phyloP scores from a whole-genome alignment of 1,140 invertebrate genomes.

The Aethina tumida region DNA sequence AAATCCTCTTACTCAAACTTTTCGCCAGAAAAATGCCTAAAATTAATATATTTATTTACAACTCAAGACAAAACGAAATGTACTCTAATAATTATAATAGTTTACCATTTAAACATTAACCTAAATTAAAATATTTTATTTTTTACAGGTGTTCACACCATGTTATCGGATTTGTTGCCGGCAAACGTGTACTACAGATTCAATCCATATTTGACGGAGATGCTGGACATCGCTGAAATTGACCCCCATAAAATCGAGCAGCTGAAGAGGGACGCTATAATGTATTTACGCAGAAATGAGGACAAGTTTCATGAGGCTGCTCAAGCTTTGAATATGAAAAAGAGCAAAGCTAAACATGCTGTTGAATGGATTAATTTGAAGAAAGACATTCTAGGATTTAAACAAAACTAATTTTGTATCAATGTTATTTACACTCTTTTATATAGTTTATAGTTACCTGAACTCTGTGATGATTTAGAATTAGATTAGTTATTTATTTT shows the following conservation, averaged over 20 bases:
- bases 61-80: too few relatives aligned
- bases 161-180: conserved; percentile 73
- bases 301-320: conserved; percentile 57
- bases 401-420: background rate
- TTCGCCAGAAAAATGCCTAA: too few relatives aligned
- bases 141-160: conserved; percentile 64
- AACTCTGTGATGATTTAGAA: too few relatives aligned
- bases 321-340: conserved; percentile 38
- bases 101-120: too few relatives aligned
- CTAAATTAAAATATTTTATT: conserved; percentile 11
- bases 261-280: conserved; percentile 55
- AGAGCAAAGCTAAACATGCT: conserved; percentile 35
- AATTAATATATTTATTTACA: too few relatives aligned
- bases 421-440: too few relatives aligned
- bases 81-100: too few relatives aligned
- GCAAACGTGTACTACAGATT: conserved; percentile 75
- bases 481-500: too few relatives aligned
- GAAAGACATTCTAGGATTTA: conserved; percentile 17
- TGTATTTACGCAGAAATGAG: conserved; percentile 71
- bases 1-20: too few relatives aligned
- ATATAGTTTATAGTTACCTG: too few relatives aligned
- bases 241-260: conserved; percentile 53
- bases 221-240: conserved; percentile 76
- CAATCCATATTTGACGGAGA: conserved; percentile 82
- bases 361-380: conserved; percentile 39